phyloP scores from a whole-genome alignment of 2,797 vertebrate genomes.

The Urophycis tenuis region DNA sequence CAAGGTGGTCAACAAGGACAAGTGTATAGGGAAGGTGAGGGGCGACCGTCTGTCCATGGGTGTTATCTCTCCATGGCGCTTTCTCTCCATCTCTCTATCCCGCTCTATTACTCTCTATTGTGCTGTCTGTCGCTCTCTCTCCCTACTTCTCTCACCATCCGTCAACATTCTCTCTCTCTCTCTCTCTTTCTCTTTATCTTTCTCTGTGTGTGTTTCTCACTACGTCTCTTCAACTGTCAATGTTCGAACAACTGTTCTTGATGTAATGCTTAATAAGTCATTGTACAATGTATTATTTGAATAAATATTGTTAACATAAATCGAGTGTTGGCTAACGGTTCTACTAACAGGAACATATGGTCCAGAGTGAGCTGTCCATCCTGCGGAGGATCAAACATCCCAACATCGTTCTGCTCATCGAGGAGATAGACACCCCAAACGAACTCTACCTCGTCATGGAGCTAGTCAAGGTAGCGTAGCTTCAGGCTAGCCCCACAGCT shows the following conservation, averaged over 20 bases:
- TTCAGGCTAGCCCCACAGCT: not conserved
- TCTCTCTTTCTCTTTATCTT: not conserved
- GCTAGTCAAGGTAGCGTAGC: slow-evolving; percentile 12
- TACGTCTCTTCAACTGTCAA: not conserved
- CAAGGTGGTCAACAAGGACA: slow-evolving; percentile 98
- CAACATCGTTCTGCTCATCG: slow-evolving; percentile 94
- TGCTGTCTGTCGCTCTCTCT: not conserved
- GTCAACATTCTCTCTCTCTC: not conserved
- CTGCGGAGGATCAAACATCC: slow-evolving; percentile 94
- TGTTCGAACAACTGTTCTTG: not conserved
- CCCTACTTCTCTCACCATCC: not conserved
- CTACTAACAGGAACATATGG: slow-evolving; percentile 88
- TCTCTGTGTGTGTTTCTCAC: not conserved
- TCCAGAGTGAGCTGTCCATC: slow-evolving; percentile 95
- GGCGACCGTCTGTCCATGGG: not conserved
- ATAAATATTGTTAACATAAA: no score
- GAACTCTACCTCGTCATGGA: slow-evolving; percentile 97
- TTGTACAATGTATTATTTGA: not conserved
- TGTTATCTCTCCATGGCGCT: not conserved
- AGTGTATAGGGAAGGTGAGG: slow-evolving; percentile 94
- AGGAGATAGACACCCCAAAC: slow-evolving; percentile 90
- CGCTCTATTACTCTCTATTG: not conserved
- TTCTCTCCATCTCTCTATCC: not conserved
- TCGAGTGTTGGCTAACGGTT: not conserved
- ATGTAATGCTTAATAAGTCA: no score